Conservation (phyloP, 53 echinoderm and acorn worm species). For the Hippasteria phrygiana region DNA sequence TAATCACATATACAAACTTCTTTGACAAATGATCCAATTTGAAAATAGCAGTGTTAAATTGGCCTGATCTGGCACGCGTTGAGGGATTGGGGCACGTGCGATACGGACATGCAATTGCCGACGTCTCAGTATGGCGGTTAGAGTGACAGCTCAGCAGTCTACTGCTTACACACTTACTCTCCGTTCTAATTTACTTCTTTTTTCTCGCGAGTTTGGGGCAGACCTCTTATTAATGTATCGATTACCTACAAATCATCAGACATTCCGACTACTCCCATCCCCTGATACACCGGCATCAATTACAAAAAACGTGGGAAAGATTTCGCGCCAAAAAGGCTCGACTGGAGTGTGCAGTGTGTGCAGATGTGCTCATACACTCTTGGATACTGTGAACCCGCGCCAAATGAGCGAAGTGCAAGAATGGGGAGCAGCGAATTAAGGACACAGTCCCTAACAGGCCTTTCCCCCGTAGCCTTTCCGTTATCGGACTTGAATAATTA, state of each 20-base stretch:
- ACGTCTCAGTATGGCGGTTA: not conserved
- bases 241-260: slow-evolving; percentile 68
- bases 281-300: slow-evolving; percentile 59
- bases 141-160: slow-evolving; percentile 38
- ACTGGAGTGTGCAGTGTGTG: slow-evolving; percentile 59
- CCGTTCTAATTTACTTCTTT: slow-evolving; percentile 39
- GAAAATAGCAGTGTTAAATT: not conserved
- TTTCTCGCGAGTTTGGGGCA: slow-evolving; percentile 49
- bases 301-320: slow-evolving; percentile 59
- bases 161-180: slow-evolving; percentile 21
- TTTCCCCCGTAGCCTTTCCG: slow-evolving; percentile 44
- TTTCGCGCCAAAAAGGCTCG: slow-evolving; percentile 65
- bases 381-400: slow-evolving; percentile 46
- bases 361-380: slow-evolving; percentile 47
- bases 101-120: slow-evolving; percentile 32
- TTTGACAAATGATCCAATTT: not conserved
- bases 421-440: slow-evolving; percentile 34
- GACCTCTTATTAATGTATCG: slow-evolving; percentile 70
- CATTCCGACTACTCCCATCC: slow-evolving; percentile 55
- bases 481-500: slow-evolving; percentile 57
- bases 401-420: slow-evolving; percentile 57
- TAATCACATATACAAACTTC: not conserved
- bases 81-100: not conserved
- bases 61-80: not conserved
- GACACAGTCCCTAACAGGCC: not conserved